Percentiles rank a stretch among this genome's conserved stretches.
phyloP scores from a whole-genome alignment of 2,113 vertebrate species.

The Myrmecophaga tridactyla region DNA sequence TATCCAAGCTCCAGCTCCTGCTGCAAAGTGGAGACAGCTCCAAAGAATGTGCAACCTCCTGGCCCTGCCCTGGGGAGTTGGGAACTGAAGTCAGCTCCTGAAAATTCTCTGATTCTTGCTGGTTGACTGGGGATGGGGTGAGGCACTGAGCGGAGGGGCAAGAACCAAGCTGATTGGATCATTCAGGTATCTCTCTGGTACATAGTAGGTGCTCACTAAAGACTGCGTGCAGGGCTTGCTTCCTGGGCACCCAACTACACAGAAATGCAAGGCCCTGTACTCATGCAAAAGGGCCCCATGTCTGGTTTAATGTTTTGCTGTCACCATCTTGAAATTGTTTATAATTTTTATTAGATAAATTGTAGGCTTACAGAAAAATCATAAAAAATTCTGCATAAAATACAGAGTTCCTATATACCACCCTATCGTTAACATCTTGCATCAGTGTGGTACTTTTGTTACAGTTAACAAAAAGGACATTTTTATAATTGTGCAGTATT shows the following conservation, averaged over 20 bases:
- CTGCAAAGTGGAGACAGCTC: background rate
- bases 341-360: too few species aligned
- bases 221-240: background rate
- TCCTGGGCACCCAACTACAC: fast-evolving
- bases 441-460: too few species aligned
- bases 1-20: background rate
- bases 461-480: too few species aligned
- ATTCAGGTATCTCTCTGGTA: background rate
- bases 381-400: too few species aligned
- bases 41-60: fast-evolving
- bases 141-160: background rate
- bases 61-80: background rate
- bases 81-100: background rate
- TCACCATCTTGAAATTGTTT: background rate
- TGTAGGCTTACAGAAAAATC: too few species aligned
- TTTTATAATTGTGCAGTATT: too few species aligned
- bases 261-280: fast-evolving
- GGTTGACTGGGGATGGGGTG: background rate
- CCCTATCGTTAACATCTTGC: too few species aligned
- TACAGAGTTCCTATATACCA: too few species aligned
- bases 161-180: background rate
- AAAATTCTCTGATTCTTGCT: background rate
- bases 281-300: background rate
- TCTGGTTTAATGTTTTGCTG: background rate
- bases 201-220: background rate